Percentiles rank a stretch among this genome's conserved stretches.
phyloP scores from a whole-genome alignment of 1,140 invertebrate genomes.

The Brachionus asplanchnoidis region DNA sequence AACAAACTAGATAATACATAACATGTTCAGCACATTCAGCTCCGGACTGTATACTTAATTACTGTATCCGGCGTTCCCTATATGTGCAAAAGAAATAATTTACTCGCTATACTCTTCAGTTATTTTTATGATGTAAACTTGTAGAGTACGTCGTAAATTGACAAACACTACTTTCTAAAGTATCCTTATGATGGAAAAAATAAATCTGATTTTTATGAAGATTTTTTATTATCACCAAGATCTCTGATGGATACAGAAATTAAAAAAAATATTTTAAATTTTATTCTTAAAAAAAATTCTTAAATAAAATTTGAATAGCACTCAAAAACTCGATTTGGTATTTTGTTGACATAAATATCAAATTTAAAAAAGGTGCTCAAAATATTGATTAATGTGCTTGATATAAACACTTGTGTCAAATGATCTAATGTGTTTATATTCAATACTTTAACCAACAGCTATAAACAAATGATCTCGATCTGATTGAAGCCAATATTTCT shows the following conservation, averaged over 20 bases:
- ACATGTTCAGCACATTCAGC: background rate
- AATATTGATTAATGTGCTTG: background rate
- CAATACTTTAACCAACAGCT: slow-evolving; percentile 12
- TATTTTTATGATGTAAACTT: background rate
- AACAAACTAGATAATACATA: too few relatives aligned
- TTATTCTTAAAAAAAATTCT: too few relatives aligned
- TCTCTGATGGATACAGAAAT: background rate
- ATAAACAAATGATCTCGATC: background rate
- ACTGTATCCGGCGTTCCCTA: background rate
- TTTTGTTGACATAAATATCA: background rate
- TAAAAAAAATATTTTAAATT: background rate
- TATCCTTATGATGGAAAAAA: background rate
- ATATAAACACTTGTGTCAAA: background rate
- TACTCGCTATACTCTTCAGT: background rate
- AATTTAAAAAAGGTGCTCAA: background rate
- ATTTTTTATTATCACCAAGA: background rate
- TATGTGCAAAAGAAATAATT: background rate
- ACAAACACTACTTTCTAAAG: background rate
- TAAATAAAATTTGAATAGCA: background rate
- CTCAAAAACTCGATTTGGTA: slow-evolving; percentile 2
- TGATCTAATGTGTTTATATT: slow-evolving; percentile 8
- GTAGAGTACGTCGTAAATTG: background rate
- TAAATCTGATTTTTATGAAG: background rate
- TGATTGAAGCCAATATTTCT: background rate
- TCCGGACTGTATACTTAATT: background rate